Percentiles rank a stretch among this genome's conserved stretches.
These are phyloP conservation scores for Teinopalpus imperialis DNA, from an alignment of 2,888 invertebrate species.

Conservation along the genomic window DNA sequence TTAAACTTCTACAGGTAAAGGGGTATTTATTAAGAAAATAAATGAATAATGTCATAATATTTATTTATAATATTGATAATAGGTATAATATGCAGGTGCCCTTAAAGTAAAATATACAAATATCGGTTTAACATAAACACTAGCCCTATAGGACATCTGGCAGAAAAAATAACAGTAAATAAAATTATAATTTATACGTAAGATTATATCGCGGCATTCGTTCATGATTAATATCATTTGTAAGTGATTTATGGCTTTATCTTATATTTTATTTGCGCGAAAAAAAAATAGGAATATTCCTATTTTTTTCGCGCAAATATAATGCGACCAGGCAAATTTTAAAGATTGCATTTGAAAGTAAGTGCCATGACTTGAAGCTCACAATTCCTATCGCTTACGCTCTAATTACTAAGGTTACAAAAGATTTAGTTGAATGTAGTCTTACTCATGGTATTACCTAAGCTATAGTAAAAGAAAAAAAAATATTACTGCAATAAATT, in stretches of 20 bases:
- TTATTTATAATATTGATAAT: constrained; percentile 24
- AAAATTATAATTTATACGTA: constrained; percentile 7
- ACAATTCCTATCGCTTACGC: neutral
- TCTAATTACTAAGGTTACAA: constrained; percentile 1
- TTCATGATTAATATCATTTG: neutral
- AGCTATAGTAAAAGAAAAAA: constrained; percentile 5
- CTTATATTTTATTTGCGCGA: neutral
- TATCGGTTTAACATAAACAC: constrained; percentile 17
- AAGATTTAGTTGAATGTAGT: constrained; percentile 1
- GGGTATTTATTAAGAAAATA: neutral
- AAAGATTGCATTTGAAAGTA: constrained; percentile 4
- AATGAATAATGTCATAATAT: constrained; percentile 22
- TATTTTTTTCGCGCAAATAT: neutral
- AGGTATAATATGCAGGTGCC: constrained; percentile 23
- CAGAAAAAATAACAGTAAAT: constrained; percentile 13
- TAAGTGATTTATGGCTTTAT: neutral
- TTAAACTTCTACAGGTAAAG: too few species aligned
- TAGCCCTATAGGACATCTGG: constrained; percentile 13
- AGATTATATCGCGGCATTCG: neutral
- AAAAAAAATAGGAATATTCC: neutral
- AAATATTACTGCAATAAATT: constrained; percentile 1
- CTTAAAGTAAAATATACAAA: constrained; percentile 29
- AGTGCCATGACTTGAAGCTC: neutral
- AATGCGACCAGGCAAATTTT: neutral
- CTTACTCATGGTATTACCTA: constrained; percentile 6